phyloP scores from a whole-genome alignment of 2,113 vertebrate genomes.

The Oenanthe melanoleuca region DNA sequence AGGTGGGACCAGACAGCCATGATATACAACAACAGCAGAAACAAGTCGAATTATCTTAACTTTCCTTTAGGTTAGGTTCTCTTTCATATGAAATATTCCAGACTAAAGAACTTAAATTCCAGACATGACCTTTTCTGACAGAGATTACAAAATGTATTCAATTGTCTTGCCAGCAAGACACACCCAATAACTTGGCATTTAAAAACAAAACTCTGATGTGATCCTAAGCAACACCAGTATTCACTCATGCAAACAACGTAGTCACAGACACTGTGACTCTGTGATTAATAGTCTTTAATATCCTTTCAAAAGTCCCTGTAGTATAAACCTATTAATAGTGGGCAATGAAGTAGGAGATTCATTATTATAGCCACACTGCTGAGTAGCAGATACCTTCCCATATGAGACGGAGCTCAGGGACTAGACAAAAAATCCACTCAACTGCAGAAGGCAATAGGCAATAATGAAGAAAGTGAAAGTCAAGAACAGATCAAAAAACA shows the following conservation, averaged over 20 bases:
- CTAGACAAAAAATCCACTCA: background rate
- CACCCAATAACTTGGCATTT: background rate
- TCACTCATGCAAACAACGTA: background rate
- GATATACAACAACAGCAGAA: background rate
- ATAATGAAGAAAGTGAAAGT: background rate
- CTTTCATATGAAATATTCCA: background rate
- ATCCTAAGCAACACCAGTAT: background rate
- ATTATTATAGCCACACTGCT: background rate
- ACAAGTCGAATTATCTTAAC: background rate
- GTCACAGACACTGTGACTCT: background rate
- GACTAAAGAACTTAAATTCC: background rate
- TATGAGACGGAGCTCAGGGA: background rate
- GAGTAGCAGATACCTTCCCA: background rate
- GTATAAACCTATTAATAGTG: constrained; percentile 22
- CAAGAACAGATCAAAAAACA: background rate
- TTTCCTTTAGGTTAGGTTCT: background rate
- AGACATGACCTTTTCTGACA: background rate
- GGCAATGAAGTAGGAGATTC: background rate
- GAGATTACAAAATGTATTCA: background rate
- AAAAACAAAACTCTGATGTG: background rate
- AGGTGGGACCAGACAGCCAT: background rate
- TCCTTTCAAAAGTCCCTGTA: constrained; percentile 5
- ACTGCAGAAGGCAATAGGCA: background rate
- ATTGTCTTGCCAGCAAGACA: background rate
- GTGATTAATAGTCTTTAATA: constrained; percentile 49